A percentile compares a stretch with the other conserved stretches of the same genome.
phyloP scores from a whole-genome alignment of 2,113 vertebrate species.

The Dolichallabes microphthalmus region DNA sequence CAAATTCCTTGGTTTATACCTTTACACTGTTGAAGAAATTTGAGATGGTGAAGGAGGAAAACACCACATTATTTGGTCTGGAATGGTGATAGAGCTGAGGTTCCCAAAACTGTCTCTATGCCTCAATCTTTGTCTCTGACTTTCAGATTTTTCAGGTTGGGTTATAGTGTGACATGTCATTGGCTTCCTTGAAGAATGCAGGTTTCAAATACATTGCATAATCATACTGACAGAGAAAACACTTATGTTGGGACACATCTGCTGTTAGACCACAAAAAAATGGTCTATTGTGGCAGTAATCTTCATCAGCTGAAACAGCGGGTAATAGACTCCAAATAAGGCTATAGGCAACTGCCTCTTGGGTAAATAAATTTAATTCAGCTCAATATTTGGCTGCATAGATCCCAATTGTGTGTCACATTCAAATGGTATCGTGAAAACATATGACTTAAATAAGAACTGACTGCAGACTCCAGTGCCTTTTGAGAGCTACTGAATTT shows the following conservation, averaged over 20 bases:
- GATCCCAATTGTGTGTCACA: not conserved
- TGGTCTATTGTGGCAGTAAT: conserved; percentile 17
- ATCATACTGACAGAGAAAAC: conserved; percentile 4
- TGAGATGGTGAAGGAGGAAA: not conserved
- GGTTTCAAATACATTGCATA: not conserved
- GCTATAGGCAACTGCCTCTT: not conserved
- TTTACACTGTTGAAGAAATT: not conserved
- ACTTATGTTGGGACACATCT: not conserved
- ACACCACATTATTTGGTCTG: conserved; percentile 33
- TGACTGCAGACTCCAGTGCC: not conserved
- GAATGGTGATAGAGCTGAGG: conserved; percentile 54
- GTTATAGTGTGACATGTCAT: not conserved
- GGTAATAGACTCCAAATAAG: not conserved
- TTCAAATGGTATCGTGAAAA: not conserved
- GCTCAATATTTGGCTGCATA: not conserved
- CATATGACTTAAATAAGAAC: not conserved
- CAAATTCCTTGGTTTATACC: not conserved
- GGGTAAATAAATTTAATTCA: not conserved
- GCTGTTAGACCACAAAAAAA: not conserved
- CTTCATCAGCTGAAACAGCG: conserved; percentile 10
- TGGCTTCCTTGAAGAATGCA: not conserved
- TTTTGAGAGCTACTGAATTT: not conserved
- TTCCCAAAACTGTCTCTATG: conserved; percentile 32
- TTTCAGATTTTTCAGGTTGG: not conserved
- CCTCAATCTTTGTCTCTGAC: not conserved